A percentile compares a stretch with the other conserved stretches of the same genome.
phyloP scores from a whole-genome alignment of 1,140 invertebrate species.

The Lutraria rhynchaena region DNA sequence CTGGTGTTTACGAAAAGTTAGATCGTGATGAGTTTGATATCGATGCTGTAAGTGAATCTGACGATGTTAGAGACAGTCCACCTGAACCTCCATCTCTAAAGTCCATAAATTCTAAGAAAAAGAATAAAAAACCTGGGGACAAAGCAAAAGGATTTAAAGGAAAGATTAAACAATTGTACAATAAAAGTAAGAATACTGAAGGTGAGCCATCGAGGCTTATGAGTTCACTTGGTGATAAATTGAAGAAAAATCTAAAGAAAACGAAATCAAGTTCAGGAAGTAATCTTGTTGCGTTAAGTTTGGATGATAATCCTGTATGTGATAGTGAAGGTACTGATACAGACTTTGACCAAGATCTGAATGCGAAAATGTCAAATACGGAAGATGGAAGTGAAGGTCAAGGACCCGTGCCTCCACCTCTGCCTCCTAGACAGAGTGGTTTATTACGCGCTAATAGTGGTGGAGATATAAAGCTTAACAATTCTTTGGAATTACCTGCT shows the following conservation, averaged over 20 bases:
- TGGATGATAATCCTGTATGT: constrained; percentile 41
- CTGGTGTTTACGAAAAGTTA: constrained; percentile 51
- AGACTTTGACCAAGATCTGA: constrained; percentile 23
- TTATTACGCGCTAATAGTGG: constrained; percentile 2
- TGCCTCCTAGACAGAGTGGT: constrained; percentile 39
- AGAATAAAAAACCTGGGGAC: constrained; percentile 50
- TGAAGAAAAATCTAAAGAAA: constrained; percentile 55
- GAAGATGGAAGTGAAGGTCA: neutral
- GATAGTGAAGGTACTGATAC: constrained; percentile 54
- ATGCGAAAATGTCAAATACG: neutral
- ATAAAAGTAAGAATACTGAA: constrained; percentile 8
- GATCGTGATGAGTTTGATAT: constrained; percentile 8
- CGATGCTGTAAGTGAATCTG: constrained; percentile 19
- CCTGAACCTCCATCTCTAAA: constrained; percentile 40
- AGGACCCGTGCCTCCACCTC: constrained; percentile 19
- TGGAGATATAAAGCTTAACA: constrained; percentile 23
- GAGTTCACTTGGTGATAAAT: constrained; percentile 43
- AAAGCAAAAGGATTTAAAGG: constrained; percentile 27
- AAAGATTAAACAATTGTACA: constrained; percentile 50
- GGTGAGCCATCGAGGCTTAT: constrained; percentile 12
- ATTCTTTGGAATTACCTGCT: constrained; percentile 13
- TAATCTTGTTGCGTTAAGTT: constrained; percentile 40
- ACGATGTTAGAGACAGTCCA: constrained; percentile 6
- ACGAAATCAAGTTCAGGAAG: constrained; percentile 30
- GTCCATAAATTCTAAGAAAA: constrained; percentile 6